Evolutionary conservation across 2,113 vertebrate genomes (phyloP).

Genomic region (Xyrauchen texanus): DNA sequence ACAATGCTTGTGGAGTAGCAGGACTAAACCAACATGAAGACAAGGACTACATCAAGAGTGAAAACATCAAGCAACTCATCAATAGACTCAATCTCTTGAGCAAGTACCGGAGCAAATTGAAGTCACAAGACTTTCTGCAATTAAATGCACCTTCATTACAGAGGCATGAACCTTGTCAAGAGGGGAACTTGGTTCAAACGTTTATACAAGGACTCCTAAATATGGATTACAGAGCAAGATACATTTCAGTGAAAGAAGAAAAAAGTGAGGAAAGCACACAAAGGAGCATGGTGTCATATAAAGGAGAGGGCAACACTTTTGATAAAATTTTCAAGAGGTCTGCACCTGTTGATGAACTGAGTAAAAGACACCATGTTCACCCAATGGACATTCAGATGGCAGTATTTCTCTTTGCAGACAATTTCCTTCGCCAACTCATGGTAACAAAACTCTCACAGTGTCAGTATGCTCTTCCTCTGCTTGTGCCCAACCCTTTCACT

Average conservation of each 20-base stretch:
- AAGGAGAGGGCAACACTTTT: slow-evolving; percentile 39
- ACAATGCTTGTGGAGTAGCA: no score
- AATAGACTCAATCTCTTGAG: no score
- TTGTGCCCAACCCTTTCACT: slow-evolving; percentile 67
- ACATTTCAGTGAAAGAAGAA: slow-evolving; percentile 57
- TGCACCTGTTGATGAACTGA: background rate
- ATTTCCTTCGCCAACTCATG: slow-evolving; percentile 71
- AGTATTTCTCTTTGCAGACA: slow-evolving; percentile 74
- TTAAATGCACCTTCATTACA: slow-evolving; percentile 55
- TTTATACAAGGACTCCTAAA: slow-evolving; percentile 67
- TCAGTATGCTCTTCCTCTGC: slow-evolving; percentile 76
- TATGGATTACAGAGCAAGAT: slow-evolving; percentile 66
- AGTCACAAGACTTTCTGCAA: slow-evolving; percentile 60
- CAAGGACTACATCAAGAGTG: no score
- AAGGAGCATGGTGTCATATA: fast-evolving
- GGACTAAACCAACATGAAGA: no score
- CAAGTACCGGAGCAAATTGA: background rate
- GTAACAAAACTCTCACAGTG: slow-evolving; percentile 74
- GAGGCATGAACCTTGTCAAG: slow-evolving; percentile 55
- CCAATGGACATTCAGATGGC: slow-evolving; percentile 79
- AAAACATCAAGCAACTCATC: no score
- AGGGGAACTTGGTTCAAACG: slow-evolving; percentile 62
- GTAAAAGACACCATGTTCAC: slow-evolving; percentile 53
- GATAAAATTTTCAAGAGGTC: slow-evolving; percentile 9
- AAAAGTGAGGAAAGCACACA: background rate